Base-by-base conservation (phyloP, 2,888 invertebrate species). In the Coecobrya sp. region DNA sequence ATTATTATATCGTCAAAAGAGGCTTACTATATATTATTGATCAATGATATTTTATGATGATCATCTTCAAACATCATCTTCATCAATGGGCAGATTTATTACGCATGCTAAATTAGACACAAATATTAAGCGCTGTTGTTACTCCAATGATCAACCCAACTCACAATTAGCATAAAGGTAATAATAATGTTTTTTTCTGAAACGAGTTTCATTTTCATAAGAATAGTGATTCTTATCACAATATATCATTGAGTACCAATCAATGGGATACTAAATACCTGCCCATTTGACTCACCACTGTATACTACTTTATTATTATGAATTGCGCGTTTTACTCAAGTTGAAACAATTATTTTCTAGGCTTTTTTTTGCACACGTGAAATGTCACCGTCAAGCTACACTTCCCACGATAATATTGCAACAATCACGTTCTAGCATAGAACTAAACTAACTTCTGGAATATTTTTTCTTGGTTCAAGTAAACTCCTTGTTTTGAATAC, bases 161-260 rank as follows among this genome's bases (percentile, higher is more conserved):
- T 49, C n/a, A 1, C 76, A 76, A 76, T 76, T 76, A 76, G 76
- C 76, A 76, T 76, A 76, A 73, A 76, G 36, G 68, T 22, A 70
- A 70, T 36, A 70, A 70, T 70, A 45, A 49, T 73, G 0, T 42
- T 73, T 76, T 22, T 76, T 25, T 68, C 30, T 70, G 11, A 76
- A 76, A 76, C 76, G 19, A 49, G 76, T 76, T 76, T 76, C 49
- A 76, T 45, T 76, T 70, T 76, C 76, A 76, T 76, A 76, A 70
- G 16, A 70, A 70, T 7, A 25, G 10, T 70, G 11, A 27, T 68
- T 13, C n/a, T 30, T 25, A 68, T 68, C 68, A 65, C 3, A 2
- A 25, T 59, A 10, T 65, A 16, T 65, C 19, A 11, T 65, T 4
- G 25, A 25, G n/a, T 19, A 65, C 65, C 1, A 68, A 30, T 36